Conservation (phyloP, 1,140 invertebrate genomes). For the Apis cerana region DNA sequence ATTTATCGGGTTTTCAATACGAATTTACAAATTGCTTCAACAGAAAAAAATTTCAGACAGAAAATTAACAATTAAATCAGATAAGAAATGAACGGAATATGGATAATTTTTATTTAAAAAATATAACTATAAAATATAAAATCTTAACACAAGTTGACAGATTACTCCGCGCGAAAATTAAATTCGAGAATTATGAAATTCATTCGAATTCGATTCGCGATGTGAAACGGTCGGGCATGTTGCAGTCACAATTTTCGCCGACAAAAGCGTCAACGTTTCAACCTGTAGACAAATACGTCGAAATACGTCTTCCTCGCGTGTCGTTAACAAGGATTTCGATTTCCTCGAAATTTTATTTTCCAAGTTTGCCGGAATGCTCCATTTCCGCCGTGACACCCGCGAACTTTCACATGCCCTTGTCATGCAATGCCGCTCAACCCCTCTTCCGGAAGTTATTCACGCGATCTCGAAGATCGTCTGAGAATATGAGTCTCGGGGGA, state of each 20-base stretch:
- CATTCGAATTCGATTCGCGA: no score
- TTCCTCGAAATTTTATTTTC: slow-evolving; percentile 17
- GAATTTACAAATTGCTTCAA: no score
- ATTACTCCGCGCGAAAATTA: no score
- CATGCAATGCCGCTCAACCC: slow-evolving; percentile 7
- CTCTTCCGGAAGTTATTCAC: slow-evolving; percentile 17
- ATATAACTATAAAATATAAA: background rate
- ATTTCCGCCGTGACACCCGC: slow-evolving; percentile 10
- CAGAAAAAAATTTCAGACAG: no score
- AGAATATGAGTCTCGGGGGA: background rate
- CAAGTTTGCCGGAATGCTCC: background rate
- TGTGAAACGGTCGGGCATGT: background rate
- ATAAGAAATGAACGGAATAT: background rate
- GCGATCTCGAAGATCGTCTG: background rate
- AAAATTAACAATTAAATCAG: no score
- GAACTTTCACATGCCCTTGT: background rate
- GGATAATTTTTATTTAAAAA: background rate
- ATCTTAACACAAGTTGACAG: no score
- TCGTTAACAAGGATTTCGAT: background rate
- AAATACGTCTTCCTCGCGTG: background rate
- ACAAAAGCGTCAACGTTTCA: background rate
- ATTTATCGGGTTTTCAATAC: no score
- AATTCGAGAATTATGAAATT: no score
- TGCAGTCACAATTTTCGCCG: background rate
- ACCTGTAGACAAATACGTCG: background rate